A percentile compares a stretch with the other conserved stretches of the same genome.
Evolutionary conservation across 1,140 invertebrate genomes (phyloP).

Genomic region (Aculops lycopersici): DNA sequence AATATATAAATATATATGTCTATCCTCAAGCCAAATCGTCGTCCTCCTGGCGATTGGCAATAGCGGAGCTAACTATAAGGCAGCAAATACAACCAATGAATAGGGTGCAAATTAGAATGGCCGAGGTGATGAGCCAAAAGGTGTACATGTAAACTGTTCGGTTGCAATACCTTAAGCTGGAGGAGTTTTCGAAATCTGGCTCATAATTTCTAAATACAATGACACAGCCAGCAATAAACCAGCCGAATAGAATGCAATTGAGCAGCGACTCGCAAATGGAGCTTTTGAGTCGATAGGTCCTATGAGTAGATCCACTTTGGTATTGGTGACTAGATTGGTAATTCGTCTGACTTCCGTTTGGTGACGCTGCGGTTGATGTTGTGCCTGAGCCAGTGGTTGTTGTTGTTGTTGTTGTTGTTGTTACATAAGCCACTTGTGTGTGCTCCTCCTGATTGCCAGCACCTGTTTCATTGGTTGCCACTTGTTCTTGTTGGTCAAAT

Average conservation of each 20-base stretch:
- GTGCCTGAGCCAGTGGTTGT: too few relatives aligned
- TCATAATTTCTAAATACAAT: conserved; percentile 41
- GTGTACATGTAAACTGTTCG: conserved; percentile 40
- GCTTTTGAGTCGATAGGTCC: not conserved
- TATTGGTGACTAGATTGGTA: not conserved
- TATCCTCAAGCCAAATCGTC: too few relatives aligned
- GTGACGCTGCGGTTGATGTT: too few relatives aligned
- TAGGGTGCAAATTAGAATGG: conserved; percentile 23
- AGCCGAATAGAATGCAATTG: conserved; percentile 31
- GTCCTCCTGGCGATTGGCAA: conserved; percentile 4
- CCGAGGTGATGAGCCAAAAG: conserved; percentile 28
- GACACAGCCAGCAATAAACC: conserved; percentile 34
- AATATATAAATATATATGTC: too few relatives aligned
- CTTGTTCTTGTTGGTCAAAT: too few relatives aligned
- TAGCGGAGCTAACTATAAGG: conserved; percentile 20
- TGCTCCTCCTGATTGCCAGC: too few relatives aligned
- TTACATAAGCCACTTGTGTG: too few relatives aligned
- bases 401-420: too few relatives aligned
- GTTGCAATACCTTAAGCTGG: conserved; percentile 31
- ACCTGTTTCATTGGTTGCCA: too few relatives aligned
- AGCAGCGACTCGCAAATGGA: conserved; percentile 20
- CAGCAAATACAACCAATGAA: conserved; percentile 23
- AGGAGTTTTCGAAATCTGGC: conserved; percentile 32
- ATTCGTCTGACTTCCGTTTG: too few relatives aligned
- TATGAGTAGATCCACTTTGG: too few relatives aligned